Percentiles rank a stretch among this genome's conserved stretches.
Evolutionary conservation across 2,113 vertebrate genomes (phyloP).

Genomic region (Origma solitaria): DNA sequence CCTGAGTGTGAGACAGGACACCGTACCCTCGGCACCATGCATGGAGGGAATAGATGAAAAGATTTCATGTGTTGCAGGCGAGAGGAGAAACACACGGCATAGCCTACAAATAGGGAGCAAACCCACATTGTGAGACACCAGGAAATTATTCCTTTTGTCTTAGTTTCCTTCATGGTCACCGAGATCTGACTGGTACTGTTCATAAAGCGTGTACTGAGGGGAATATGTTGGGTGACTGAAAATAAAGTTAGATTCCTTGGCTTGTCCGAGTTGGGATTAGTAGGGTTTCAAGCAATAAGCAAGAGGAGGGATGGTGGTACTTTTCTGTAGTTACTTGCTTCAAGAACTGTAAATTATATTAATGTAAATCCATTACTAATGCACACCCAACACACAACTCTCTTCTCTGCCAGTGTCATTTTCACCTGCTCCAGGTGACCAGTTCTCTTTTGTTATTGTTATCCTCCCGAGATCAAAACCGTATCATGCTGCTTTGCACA

Average conservation of each 20-base stretch:
- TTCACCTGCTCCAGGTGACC: not conserved
- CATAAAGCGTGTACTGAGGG: not conserved
- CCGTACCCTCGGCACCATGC: rapidly evolving
- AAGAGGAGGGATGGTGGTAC: not conserved
- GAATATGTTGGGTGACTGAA: not conserved
- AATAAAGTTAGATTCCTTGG: not conserved
- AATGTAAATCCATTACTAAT: not conserved
- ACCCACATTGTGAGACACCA: not conserved
- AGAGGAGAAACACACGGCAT: not conserved
- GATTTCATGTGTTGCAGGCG: not conserved
- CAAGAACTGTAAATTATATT: not conserved
- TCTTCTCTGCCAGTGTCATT: not conserved
- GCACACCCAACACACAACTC: not conserved
- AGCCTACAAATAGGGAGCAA: not conserved
- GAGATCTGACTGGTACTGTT: not conserved
- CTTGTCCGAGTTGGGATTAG: not conserved
- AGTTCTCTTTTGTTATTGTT: not conserved
- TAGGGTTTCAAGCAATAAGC: not conserved
- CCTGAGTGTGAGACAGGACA: not conserved
- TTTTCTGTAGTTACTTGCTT: not conserved
- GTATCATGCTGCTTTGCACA: not conserved
- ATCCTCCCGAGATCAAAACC: not conserved
- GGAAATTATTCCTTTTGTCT: not conserved
- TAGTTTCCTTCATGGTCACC: not conserved
- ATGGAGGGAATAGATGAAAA: not conserved